A percentile compares a stretch with the other conserved stretches of the same genome.
These are phyloP conservation scores for Phytoseiulus persimilis DNA, from an alignment of 2,888 invertebrate species.

Conservation along the genomic window DNA sequence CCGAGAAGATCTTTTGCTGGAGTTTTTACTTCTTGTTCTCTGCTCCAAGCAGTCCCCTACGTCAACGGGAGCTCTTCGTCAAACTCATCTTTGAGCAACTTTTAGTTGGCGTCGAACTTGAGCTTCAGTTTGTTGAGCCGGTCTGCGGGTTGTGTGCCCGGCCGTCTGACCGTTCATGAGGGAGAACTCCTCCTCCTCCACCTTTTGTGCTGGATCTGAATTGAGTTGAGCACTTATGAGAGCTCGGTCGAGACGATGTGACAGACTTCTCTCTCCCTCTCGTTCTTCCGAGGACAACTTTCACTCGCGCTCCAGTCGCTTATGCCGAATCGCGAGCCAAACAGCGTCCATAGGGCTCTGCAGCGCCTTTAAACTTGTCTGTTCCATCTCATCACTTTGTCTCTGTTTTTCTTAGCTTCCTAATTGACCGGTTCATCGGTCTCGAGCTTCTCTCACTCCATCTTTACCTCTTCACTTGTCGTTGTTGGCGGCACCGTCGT, in stretches of 20 bases:
- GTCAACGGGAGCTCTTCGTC: not conserved
- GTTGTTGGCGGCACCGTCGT: not conserved
- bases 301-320: not conserved
- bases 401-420: not conserved
- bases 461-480: not conserved
- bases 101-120: not conserved
- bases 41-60: not conserved
- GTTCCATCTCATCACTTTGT: not conserved
- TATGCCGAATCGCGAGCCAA: not conserved
- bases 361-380: not conserved
- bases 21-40: not conserved
- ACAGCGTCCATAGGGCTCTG: not conserved
- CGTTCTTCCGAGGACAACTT: not conserved
- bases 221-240: too few relatives aligned
- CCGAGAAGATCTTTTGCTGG: not conserved
- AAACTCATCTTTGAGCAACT: not conserved
- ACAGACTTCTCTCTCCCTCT: too few relatives aligned
- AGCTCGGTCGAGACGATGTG: too few relatives aligned
- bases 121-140: not conserved
- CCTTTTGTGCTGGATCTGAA: too few relatives aligned
- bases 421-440: not conserved
- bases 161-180: not conserved
- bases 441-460: not conserved
- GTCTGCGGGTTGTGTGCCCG: not conserved
- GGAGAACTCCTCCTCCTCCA: too few relatives aligned